These are phyloP conservation scores for Trichopoda pennipes DNA, from an alignment of 2,888 invertebrate genomes.

Conservation along the genomic window DNA sequence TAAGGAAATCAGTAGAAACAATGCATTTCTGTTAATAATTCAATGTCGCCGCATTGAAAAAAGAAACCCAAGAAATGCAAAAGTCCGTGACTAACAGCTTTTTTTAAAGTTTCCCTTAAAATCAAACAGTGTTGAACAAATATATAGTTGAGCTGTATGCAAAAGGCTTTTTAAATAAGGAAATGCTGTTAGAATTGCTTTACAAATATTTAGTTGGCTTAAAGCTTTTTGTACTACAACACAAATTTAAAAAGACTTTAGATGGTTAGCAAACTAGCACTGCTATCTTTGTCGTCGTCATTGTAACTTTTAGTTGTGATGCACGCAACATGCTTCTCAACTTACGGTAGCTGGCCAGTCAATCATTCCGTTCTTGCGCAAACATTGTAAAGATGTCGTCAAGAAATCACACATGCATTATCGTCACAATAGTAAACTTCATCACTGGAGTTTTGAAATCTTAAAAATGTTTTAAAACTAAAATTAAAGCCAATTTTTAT, in stretches of 20 bases:
- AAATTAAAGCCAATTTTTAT: constrained; percentile 2
- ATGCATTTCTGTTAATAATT: constrained; percentile 16
- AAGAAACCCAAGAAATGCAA: constrained; percentile 69
- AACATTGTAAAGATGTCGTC: constrained; percentile 21
- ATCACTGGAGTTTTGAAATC: background rate
- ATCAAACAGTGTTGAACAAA: background rate
- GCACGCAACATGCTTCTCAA: background rate
- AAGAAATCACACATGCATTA: background rate
- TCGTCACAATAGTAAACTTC: constrained; percentile 3
- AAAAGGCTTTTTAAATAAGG: too few relatives aligned
- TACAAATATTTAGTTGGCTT: too few relatives aligned
- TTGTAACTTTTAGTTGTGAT: background rate
- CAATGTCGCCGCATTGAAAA: constrained; percentile 45
- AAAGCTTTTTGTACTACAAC: too few relatives aligned
- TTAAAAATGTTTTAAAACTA: background rate
- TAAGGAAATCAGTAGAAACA: background rate
- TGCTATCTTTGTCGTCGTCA: too few relatives aligned
- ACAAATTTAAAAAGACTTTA: too few relatives aligned
- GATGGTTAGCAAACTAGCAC: too few relatives aligned
- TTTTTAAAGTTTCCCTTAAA: constrained; percentile 71
- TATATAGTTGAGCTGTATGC: background rate
- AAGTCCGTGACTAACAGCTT: constrained; percentile 77
- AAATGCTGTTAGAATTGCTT: too few relatives aligned
- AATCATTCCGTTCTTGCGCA: constrained; percentile 7
- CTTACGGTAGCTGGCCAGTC: constrained; percentile 40